These are phyloP conservation scores for Druon quercuslanigerum DNA, from an alignment of 1,140 invertebrate genomes.

Conservation along the genomic window DNA sequence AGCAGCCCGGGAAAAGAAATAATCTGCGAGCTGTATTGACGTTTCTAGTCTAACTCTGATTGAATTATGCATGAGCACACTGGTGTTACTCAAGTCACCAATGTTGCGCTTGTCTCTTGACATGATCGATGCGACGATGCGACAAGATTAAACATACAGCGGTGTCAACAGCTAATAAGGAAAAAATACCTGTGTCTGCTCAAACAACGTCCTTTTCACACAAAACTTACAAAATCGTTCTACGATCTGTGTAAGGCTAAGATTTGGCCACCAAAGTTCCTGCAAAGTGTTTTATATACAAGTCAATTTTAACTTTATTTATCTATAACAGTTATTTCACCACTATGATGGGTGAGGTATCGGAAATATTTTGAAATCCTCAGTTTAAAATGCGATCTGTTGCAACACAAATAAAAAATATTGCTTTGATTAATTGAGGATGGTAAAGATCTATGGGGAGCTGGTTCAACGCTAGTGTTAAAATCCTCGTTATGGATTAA, in stretches of 20 bases:
- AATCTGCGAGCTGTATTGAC: constrained; percentile 77
- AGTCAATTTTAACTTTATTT: too few species aligned
- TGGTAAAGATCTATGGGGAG: too few species aligned
- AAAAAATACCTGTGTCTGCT: background rate
- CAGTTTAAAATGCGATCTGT: too few species aligned
- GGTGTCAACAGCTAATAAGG: constrained; percentile 5
- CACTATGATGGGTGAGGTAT: too few species aligned
- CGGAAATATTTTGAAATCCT: too few species aligned
- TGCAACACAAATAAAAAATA: too few species aligned
- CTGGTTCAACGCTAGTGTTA: too few species aligned
- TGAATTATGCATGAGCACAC: constrained; percentile 77
- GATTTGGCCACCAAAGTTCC: too few species aligned
- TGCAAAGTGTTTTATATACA: too few species aligned
- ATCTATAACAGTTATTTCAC: too few species aligned
- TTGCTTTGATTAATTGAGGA: too few species aligned
- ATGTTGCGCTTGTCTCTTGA: constrained; percentile 32
- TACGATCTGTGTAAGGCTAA: background rate
- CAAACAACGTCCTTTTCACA: background rate
- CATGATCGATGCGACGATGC: constrained; percentile 19
- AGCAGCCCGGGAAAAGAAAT: constrained; percentile 76
- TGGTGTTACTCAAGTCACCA: constrained; percentile 65
- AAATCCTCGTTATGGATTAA: too few species aligned
- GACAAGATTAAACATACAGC: constrained; percentile 17
- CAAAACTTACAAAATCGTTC: background rate
- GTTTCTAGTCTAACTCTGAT: constrained; percentile 77